Base-by-base conservation (phyloP, 2,888 invertebrate species). In the Orchesella flavescens region DNA sequence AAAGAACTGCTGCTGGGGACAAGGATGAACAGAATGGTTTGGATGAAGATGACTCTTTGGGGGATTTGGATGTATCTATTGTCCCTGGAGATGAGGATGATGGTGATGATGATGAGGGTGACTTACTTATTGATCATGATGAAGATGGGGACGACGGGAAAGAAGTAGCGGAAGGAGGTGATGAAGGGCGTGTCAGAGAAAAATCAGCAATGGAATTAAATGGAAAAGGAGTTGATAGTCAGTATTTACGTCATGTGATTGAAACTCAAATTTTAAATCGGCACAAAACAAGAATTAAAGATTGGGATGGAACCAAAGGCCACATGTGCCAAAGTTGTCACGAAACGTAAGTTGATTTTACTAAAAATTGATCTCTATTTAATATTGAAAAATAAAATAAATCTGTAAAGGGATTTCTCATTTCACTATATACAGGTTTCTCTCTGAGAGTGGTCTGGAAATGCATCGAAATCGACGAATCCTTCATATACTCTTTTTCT, bases 271-370 rank as follows among this genome's bases (percentile, higher is more conserved):
- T 79, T 63, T 63, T 79, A 43, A 71, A 79, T 19, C 44, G 78
- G 23, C 78, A 79, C 21, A 79, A 71, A 59, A 72, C 78, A 0
- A 71, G 78, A 23, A 79, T 79, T 7, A 71, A 46, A 21, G 78
- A 79, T 53, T 79, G 78, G 78, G 78, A 79, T 72, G 78, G 78
- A 19, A 79, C 71, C 17, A 79, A 79, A 63, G 78, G 78, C n/a
- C 78, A 79, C 63, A 79, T 79, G 78, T 79, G 78, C n/a, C 78
- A 79, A 71, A 79, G 78, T 43, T 79, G 78, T 49, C 71, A 79
- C 53, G 78, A 79, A 63, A 49, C 78, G 78, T 79, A 72, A 77
- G 49, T 53, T 34, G 34, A 7, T 34, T 34, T 34, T 34, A 34
- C 7, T 34, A 34, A n/a, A n/a, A n/a, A n/a, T n/a, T n/a, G n/a